These are phyloP conservation scores for Platysteira castanea DNA, from an alignment of 2,113 vertebrate species.

Conservation along the genomic window DNA sequence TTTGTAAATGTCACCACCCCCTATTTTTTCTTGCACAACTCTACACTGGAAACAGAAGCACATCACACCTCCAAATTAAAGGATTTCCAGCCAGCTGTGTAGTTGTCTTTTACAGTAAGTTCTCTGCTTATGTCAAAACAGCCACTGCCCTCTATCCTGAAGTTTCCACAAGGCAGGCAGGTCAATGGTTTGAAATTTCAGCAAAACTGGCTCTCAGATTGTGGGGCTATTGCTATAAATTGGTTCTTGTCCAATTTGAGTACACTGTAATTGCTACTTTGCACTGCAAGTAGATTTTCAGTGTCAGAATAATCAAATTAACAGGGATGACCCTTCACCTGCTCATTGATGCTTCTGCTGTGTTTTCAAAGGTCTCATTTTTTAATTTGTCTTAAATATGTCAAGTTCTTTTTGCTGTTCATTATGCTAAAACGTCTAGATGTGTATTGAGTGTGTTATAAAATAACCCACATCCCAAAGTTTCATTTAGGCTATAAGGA, in stretches of 20 bases:
- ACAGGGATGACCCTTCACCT: background rate
- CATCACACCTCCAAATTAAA: background rate
- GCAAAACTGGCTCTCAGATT: background rate
- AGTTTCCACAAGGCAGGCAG: background rate
- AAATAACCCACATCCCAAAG: background rate
- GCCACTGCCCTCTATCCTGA: background rate
- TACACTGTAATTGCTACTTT: background rate
- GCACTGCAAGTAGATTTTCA: background rate
- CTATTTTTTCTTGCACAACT: background rate
- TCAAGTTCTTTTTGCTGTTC: background rate
- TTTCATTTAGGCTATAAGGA: background rate
- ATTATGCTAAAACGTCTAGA: background rate
- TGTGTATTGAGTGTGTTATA: background rate
- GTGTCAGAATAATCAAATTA: slow-evolving; percentile 8
- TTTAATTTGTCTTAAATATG: background rate
- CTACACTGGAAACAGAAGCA: background rate
- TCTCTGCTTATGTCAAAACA: background rate
- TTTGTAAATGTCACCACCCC: background rate
- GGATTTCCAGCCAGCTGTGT: background rate
- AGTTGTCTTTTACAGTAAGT: background rate
- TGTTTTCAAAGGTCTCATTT: background rate
- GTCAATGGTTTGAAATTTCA: background rate
- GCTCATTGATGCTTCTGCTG: background rate
- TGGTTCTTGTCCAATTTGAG: background rate
- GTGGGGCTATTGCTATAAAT: background rate